Percentiles rank a stretch among this genome's conserved stretches.
Evolutionary conservation across 2,888 invertebrate species (phyloP).

Genomic region (Drosophila subquinaria): DNA sequence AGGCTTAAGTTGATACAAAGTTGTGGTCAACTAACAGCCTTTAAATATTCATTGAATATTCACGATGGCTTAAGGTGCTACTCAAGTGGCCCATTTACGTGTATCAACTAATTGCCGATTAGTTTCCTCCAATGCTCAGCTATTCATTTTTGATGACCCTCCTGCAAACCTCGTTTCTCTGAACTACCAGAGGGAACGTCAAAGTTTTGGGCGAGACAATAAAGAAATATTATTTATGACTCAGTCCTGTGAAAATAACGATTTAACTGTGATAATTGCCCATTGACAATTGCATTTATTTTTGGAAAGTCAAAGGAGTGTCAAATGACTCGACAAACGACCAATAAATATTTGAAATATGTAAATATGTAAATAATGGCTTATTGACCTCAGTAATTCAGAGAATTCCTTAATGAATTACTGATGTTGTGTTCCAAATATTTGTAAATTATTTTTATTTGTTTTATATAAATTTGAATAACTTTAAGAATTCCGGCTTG

Average conservation of each 20-base stretch:
- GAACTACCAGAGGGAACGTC: not conserved
- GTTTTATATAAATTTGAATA: too few relatives aligned
- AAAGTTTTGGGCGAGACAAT: constrained; percentile 13
- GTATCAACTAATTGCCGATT: constrained; percentile 23
- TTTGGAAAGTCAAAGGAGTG: not conserved
- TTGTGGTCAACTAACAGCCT: not conserved
- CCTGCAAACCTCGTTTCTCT: not conserved
- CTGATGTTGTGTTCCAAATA: too few relatives aligned
- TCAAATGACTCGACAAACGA: constrained; percentile 21
- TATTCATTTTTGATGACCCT: constrained; percentile 8
- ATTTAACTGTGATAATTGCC: constrained; percentile 53
- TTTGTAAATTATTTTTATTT: too few relatives aligned
- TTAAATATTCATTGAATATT: constrained; percentile 22
- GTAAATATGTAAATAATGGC: too few relatives aligned
- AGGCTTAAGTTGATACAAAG: not conserved
- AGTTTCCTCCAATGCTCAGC: not conserved
- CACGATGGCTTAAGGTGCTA: not conserved
- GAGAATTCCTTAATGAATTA: not conserved
- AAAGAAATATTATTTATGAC: constrained; percentile 25
- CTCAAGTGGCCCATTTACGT: not conserved
- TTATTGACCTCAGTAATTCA: not conserved
- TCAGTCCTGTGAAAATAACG: constrained; percentile 43
- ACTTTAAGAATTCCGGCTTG: too few relatives aligned
- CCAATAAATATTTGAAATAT: constrained; percentile 30
- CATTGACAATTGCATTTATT: constrained; percentile 36